These are phyloP conservation scores for Troglohyphantes excavatus DNA, from an alignment of 2,888 invertebrate genomes.

Conservation along the genomic window DNA sequence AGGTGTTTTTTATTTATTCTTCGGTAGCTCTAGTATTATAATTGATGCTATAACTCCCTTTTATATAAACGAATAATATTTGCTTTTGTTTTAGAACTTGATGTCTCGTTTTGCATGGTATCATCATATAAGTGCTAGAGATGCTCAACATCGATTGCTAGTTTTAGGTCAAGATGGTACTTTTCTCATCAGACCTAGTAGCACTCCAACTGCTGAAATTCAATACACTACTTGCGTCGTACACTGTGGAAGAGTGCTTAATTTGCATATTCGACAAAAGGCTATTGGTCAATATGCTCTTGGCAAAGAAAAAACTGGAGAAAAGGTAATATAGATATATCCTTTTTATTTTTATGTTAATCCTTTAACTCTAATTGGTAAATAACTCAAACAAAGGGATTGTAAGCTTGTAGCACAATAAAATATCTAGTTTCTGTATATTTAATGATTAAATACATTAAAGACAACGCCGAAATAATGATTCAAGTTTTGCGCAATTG, in stretches of 20 bases:
- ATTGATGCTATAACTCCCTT: background rate
- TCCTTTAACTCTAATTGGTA: no score
- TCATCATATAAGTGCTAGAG: constrained; percentile 40
- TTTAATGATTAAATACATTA: no score
- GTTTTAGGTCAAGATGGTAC: constrained; percentile 39
- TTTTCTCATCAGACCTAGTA: constrained; percentile 54
- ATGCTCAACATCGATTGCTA: constrained; percentile 13
- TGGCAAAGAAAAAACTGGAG: constrained; percentile 1
- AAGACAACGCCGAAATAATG: no score
- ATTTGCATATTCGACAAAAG: constrained; percentile 25
- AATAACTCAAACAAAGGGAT: no score
- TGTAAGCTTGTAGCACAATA: no score
- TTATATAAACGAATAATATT: background rate
- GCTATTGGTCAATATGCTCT: constrained; percentile 14
- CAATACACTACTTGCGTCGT: constrained; percentile 40
- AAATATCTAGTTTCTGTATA: no score
- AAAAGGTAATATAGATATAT: constrained; percentile 34
- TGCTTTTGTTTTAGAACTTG: constrained; percentile 10
- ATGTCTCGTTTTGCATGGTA: constrained; percentile 31
- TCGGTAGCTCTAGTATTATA: no score
- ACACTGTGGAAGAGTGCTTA: constrained; percentile 8
- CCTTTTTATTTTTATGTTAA: no score
- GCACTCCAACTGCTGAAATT: constrained; percentile 14
- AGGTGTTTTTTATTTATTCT: no score
- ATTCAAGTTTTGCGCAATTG: no score